Conservation (phyloP, 2,888 invertebrate species). For the Drosophila pseudotalamancana region DNA sequence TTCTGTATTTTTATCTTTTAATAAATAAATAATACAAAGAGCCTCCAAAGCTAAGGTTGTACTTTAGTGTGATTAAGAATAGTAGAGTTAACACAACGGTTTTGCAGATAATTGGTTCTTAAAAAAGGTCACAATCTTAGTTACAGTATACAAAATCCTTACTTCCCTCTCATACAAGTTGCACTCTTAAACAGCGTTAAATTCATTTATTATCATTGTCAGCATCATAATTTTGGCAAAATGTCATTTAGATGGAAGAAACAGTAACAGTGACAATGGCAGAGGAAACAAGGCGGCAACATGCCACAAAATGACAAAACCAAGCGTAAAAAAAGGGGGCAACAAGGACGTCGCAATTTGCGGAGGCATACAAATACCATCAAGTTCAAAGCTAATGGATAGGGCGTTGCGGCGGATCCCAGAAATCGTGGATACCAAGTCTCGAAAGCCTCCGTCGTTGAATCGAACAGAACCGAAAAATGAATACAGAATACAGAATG, state of each 20-base stretch:
- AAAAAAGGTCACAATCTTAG: constrained; percentile 51
- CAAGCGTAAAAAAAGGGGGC: constrained; percentile 32
- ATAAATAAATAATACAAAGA: no score
- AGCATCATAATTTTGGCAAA: constrained; percentile 61
- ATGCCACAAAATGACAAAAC: constrained; percentile 71
- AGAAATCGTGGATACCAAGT: constrained; percentile 3
- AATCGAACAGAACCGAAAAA: constrained; percentile 29
- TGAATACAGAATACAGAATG: constrained; percentile 45
- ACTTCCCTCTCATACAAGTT: neutral
- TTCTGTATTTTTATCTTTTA: no score
- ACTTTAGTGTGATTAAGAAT: neutral
- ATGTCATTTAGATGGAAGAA: constrained; percentile 52
- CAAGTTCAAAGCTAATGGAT: constrained; percentile 72
- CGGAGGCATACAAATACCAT: constrained; percentile 51
- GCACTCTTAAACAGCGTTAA: constrained; percentile 39
- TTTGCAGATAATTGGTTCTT: constrained; percentile 17
- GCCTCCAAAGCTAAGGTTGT: neutral
- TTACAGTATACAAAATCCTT: constrained; percentile 34
- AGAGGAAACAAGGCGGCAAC: constrained; percentile 56
- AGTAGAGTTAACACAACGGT: neutral
- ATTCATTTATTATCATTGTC: constrained; percentile 79
- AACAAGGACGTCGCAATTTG: constrained; percentile 47
- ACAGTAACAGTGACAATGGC: constrained; percentile 19
- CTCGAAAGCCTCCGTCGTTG: constrained; percentile 1
- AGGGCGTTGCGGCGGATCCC: constrained; percentile 35